A percentile compares a stretch with the other conserved stretches of the same genome.
These are phyloP conservation scores for Syngnathus scovelli DNA, from an alignment of 2,113 vertebrate species.

Conservation along the genomic window DNA sequence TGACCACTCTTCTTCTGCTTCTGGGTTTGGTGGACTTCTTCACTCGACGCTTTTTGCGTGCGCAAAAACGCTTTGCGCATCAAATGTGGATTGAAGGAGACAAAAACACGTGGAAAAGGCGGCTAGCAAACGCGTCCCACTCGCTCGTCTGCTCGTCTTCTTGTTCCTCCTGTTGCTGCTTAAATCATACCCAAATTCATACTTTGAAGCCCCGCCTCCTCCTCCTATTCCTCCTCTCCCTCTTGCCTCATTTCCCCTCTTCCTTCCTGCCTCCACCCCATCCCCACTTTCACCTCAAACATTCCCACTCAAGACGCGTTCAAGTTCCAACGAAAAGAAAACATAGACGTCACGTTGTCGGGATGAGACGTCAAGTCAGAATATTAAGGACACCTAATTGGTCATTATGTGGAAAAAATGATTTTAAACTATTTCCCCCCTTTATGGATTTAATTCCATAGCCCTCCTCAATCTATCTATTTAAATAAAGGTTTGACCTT, in stretches of 20 bases:
- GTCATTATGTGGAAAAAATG: not conserved
- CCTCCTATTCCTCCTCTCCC: slow-evolving; percentile 46
- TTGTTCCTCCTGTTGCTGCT: slow-evolving; percentile 72
- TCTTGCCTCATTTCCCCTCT: slow-evolving; percentile 58
- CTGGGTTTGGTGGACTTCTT: slow-evolving; percentile 40
- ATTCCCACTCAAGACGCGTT: slow-evolving; percentile 32
- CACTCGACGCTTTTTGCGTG: slow-evolving; percentile 19
- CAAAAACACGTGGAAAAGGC: not conserved
- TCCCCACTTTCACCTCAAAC: slow-evolving; percentile 45
- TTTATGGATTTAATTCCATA: too few relatives aligned
- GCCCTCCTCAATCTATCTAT: too few relatives aligned
- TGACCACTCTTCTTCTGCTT: slow-evolving; percentile 44
- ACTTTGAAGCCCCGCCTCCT: slow-evolving; percentile 69
- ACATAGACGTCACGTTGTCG: not conserved
- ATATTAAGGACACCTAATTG: slow-evolving; percentile 2
- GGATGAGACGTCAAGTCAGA: not conserved
- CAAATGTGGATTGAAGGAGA: slow-evolving; percentile 1
- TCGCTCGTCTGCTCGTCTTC: slow-evolving; percentile 61
- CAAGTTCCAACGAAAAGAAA: not conserved
- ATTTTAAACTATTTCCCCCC: too few relatives aligned
- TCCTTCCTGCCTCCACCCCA: slow-evolving; percentile 40
- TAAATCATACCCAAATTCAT: slow-evolving; percentile 82
- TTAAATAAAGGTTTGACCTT: too few relatives aligned
- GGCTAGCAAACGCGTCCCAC: slow-evolving; percentile 42
- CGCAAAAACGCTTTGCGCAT: not conserved